phyloP scores from a whole-genome alignment of 2,797 vertebrate genomes.

The Muraenolepis orangiensis region DNA sequence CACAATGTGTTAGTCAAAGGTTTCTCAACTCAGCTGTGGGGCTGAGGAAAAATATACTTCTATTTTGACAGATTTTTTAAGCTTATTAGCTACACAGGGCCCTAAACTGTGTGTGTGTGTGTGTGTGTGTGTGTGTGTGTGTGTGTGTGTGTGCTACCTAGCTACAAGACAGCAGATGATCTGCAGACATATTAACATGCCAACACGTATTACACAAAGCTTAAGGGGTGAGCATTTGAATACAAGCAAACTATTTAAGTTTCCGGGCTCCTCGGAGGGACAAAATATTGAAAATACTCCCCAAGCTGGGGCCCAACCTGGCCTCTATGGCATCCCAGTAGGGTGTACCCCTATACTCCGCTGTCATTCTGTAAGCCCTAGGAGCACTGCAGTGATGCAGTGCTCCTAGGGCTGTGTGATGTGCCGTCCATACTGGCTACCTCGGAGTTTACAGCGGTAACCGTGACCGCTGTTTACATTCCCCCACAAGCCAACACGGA shows the following conservation, averaged over 20 bases:
- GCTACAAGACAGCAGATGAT: constrained; percentile 42
- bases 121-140: background rate
- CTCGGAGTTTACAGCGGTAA: no score
- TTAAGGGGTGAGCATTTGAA: constrained; percentile 29
- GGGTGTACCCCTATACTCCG: background rate
- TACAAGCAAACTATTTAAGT: constrained; percentile 22
- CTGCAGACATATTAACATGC: constrained; percentile 43
- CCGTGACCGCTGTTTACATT: no score
- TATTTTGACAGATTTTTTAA: constrained; percentile 49
- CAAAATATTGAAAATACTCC: constrained; percentile 18
- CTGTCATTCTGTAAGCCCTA: background rate
- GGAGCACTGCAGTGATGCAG: background rate
- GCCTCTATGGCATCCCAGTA: background rate
- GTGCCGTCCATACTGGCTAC: no score
- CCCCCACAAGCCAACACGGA: no score
- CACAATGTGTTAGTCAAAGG: constrained; percentile 45
- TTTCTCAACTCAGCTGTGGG: constrained; percentile 32
- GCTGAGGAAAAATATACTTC: constrained; percentile 27
- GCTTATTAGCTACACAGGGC: constrained; percentile 46
- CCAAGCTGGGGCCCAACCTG: background rate
- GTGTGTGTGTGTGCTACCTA: constrained; percentile 2
- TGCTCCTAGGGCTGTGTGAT: no score
- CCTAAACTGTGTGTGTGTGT: constrained; percentile 20
- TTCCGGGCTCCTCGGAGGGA: background rate
- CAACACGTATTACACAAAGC: constrained; percentile 33